Conservation (phyloP, 1,140 invertebrate genomes). For the Drosophila simulans region DNA sequence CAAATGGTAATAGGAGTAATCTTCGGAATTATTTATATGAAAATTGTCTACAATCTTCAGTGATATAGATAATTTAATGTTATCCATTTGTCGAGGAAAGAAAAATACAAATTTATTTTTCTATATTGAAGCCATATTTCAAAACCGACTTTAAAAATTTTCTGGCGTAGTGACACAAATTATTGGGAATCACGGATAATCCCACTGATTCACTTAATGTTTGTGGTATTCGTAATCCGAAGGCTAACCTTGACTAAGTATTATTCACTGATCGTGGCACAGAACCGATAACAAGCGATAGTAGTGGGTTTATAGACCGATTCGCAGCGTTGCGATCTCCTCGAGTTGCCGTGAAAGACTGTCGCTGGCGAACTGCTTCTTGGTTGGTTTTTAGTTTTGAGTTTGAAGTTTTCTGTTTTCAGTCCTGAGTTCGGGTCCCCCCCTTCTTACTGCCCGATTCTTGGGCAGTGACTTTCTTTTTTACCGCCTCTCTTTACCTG, state of each 20-base stretch:
- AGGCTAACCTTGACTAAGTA: slow-evolving; percentile 53
- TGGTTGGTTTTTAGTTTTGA: slow-evolving; percentile 70
- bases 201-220: slow-evolving; percentile 11
- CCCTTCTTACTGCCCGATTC: slow-evolving; percentile 53
- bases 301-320: slow-evolving; percentile 41
- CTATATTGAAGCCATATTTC: neutral
- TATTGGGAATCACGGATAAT: neutral
- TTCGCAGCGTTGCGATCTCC: slow-evolving; percentile 56
- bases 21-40: neutral
- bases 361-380: slow-evolving; percentile 74
- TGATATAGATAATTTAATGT: neutral
- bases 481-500: slow-evolving; percentile 52
- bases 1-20: neutral
- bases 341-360: slow-evolving; percentile 76
- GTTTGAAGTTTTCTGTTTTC: slow-evolving; percentile 17
- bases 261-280: slow-evolving; percentile 27
- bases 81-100: neutral
- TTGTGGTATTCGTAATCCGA: slow-evolving; percentile 23
- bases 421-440: slow-evolving; percentile 38
- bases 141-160: neutral
- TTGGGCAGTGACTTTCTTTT: slow-evolving; percentile 63
- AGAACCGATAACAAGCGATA: slow-evolving; percentile 57
- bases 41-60: neutral
- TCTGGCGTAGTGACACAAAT: neutral
- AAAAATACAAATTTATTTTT: neutral